Evolutionary conservation across 2,797 vertebrate species (phyloP).

Genomic region (Moxostoma hubbsi): DNA sequence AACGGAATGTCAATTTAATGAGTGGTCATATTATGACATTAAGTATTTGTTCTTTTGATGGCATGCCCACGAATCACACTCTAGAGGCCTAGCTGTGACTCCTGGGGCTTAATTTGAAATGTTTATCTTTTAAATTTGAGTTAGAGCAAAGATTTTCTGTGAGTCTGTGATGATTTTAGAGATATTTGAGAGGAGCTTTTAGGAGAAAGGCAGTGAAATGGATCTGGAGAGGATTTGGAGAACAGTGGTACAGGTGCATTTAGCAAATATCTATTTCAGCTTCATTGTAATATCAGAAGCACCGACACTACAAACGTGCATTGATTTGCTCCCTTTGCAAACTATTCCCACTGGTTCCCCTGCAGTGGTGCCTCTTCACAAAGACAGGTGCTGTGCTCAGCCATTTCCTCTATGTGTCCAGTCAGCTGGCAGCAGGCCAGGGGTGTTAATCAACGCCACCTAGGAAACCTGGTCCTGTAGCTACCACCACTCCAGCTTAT

Average conservation of each 20-base stretch:
- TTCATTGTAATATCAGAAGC: neutral
- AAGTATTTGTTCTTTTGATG: neutral
- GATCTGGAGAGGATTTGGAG: neutral
- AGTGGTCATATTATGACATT: neutral
- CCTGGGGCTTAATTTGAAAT: too few species aligned
- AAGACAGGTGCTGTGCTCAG: slow-evolving; percentile 53
- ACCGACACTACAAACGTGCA: neutral
- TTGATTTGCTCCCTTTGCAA: neutral
- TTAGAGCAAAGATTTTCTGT: too few species aligned
- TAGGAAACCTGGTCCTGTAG: slow-evolving; percentile 31
- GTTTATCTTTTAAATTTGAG: too few species aligned
- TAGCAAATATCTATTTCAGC: neutral
- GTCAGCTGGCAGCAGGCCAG: slow-evolving; percentile 47
- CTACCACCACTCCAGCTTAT: slow-evolving; percentile 7
- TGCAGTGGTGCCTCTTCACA: slow-evolving; percentile 43
- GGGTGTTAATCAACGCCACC: slow-evolving; percentile 43
- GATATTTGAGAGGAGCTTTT: too few species aligned
- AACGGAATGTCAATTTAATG: neutral
- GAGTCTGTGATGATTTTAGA: too few species aligned
- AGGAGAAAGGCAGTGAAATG: slow-evolving; percentile 21
- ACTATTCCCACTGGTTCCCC: slow-evolving; percentile 26
- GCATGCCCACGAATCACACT: neutral
- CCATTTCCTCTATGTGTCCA: slow-evolving; percentile 47
- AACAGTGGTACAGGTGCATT: neutral
- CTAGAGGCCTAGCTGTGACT: neutral